Base-by-base conservation (phyloP, 2,113 vertebrate species). In the Eidolon helvum region DNA sequence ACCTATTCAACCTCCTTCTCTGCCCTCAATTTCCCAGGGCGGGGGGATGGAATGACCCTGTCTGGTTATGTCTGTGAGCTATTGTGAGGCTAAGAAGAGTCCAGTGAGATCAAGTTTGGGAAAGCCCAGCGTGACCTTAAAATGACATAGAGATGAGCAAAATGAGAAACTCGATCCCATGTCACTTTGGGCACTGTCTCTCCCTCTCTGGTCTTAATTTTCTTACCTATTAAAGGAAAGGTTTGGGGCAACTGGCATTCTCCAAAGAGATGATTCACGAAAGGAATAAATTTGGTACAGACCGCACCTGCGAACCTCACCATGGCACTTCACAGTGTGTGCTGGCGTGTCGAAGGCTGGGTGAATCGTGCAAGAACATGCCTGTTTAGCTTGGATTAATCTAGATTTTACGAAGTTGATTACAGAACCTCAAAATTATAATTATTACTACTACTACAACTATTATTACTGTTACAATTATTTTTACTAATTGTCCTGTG, bases 291-390 rank as follows among this genome's bases (percentile, higher is more conserved):
- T 48, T 66, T 77, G 28, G 11, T 59, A 16, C 57, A 53, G 6
- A 19, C 66, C 10, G 4, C 0, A 18, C 30, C 26, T 68, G 18
- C 16, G 10, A 30, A 7, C 16, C 5, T 63, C 10, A 11, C 82
- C 22, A 2, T 30, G 30, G 24, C 1, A 3, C 3, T n/a, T n/a
- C 38, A 1, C 0, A 11, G 9, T 0, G 8, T 11, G 12, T 7
- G 38, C 35, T 10, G 7, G 26, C 16, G n/a, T 26, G 35, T 10
- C 2, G 0, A 22, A 19, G 66, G 9, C 40, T 8, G 1, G 8
- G 38, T 50, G 77, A 38, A 33, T 1, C 43, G 61, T 55, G 21
- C 22, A 24, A 45, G 35, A 74, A 33, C 48, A 82, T 53, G 15
- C 8, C 69, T 38, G 0, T 16, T n/a, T 45, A 33, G 12, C n/a